phyloP scores from a whole-genome alignment of 2,888 invertebrate species.

The Drosophila nr. fundita region DNA sequence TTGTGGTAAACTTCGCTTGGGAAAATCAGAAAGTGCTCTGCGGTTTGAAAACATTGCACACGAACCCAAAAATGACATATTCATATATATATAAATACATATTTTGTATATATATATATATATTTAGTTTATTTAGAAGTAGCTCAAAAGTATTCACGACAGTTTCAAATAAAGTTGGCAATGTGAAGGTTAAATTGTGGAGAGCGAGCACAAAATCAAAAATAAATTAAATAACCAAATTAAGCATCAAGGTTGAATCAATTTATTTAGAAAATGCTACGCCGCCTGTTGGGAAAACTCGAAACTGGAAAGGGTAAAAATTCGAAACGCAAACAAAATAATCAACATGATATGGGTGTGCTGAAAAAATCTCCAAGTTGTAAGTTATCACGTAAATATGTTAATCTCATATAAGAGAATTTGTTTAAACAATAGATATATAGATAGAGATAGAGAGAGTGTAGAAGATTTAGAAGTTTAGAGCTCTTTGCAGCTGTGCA shows the following conservation, averaged over 20 bases:
- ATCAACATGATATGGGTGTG: conserved; percentile 27
- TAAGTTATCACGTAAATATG: conserved; percentile 36
- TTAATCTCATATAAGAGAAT: conserved; percentile 2
- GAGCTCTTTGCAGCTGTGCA: background rate
- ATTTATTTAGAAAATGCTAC: conserved; percentile 39
- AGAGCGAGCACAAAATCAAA: background rate
- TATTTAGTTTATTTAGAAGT: conserved; percentile 24
- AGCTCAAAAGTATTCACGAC: background rate
- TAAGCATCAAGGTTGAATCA: background rate
- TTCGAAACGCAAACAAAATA: conserved; percentile 18
- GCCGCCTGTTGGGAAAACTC: conserved; percentile 46
- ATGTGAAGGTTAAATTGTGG: conserved; percentile 51
- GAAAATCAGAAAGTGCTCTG: conserved; percentile 41
- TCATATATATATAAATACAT: background rate
- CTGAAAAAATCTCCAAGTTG: conserved; percentile 28
- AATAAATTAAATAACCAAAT: conserved; percentile 4
- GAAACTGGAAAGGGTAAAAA: conserved; percentile 15
- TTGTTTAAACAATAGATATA: background rate
- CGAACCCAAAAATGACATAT: conserved; percentile 31
- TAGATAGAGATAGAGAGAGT: background rate
- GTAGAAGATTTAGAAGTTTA: background rate
- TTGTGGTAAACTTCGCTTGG: conserved; percentile 45
- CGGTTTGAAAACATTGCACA: conserved; percentile 61
- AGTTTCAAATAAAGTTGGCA: conserved; percentile 40
- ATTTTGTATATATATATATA: background rate